A percentile compares a stretch with the other conserved stretches of the same genome.
These are phyloP conservation scores for Drosophila meridiana DNA, from an alignment of 2,888 invertebrate species.

Conservation along the genomic window DNA sequence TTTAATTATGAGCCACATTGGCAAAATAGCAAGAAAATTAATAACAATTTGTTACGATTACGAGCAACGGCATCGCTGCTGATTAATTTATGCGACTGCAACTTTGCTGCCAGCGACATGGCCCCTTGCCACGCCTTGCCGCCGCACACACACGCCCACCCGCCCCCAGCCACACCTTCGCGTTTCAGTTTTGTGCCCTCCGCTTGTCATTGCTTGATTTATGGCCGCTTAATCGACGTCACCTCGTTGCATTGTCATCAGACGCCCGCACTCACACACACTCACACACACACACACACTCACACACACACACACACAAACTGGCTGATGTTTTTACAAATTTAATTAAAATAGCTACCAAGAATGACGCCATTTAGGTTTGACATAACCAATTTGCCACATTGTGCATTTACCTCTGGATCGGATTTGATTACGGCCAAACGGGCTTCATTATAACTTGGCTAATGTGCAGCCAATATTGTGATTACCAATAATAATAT, in stretches of 20 bases:
- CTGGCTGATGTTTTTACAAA: constrained; percentile 30
- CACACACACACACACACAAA: background rate
- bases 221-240: constrained; percentile 49
- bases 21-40: constrained; percentile 67
- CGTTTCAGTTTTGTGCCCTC: constrained; percentile 10
- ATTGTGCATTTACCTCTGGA: constrained; percentile 12
- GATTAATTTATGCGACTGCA: constrained; percentile 65
- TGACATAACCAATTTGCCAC: constrained; percentile 4
- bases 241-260: constrained; percentile 58
- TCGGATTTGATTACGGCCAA: constrained; percentile 3
- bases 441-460: constrained; percentile 7
- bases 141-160: background rate
- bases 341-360: constrained; percentile 51
- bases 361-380: constrained; percentile 18
- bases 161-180: too few species aligned
- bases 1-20: constrained; percentile 58
- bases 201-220: constrained; percentile 46
- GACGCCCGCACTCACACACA: constrained; percentile 13
- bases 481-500: background rate
- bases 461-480: constrained; percentile 6
- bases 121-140: constrained; percentile 1
- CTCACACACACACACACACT: background rate
- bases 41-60: constrained; percentile 69
- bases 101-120: constrained; percentile 40
- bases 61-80: constrained; percentile 42